phyloP scores from a whole-genome alignment of 2,113 vertebrate genomes.

The Alethe diademata region DNA sequence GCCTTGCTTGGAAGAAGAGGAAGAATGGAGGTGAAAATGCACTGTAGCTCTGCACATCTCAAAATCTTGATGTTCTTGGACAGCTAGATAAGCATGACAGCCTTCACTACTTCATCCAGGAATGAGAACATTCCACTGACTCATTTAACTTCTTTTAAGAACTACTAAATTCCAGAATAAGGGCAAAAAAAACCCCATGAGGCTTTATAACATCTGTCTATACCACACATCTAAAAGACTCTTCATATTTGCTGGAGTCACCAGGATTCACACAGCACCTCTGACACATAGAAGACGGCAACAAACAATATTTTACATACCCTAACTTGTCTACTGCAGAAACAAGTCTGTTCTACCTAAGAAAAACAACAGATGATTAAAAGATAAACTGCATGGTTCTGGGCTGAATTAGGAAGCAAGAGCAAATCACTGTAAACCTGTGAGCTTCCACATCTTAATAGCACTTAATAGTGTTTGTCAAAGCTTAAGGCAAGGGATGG shows the following conservation, averaged over 20 bases:
- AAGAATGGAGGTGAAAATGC: background rate
- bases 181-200: background rate
- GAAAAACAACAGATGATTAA: background rate
- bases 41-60: background rate
- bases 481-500: background rate
- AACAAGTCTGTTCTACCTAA: background rate
- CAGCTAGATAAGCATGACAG: background rate
- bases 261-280: background rate
- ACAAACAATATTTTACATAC: background rate
- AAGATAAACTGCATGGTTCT: background rate
- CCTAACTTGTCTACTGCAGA: background rate
- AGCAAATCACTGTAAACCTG: background rate
- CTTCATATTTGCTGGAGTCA: background rate
- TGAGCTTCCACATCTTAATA: background rate
- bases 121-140: background rate
- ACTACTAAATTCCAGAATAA: background rate
- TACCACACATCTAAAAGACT: background rate
- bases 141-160: background rate
- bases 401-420: background rate
- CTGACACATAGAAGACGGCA: background rate
- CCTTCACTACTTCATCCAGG: background rate
- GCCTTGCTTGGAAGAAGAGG: background rate
- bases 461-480: background rate
- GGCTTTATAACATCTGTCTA: background rate
- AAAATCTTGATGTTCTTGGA: background rate